A percentile compares a stretch with the other conserved stretches of the same genome.
Conservation (phyloP, 2,888 invertebrate species). For the Ischnura elegans region DNA sequence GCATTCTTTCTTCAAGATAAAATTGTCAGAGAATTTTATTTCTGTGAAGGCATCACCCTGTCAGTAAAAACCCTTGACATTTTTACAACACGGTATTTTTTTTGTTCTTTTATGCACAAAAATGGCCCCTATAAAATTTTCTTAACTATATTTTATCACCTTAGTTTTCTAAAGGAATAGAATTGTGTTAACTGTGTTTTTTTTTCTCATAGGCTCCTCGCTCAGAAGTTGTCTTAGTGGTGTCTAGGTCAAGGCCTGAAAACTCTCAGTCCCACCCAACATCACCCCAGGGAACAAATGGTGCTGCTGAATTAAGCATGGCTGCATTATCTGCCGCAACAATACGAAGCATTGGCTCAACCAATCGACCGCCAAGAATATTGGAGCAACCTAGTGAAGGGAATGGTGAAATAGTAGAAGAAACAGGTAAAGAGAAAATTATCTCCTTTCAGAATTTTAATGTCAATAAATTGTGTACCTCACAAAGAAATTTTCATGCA, state of each 20-base stretch:
- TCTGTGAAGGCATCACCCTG: no score
- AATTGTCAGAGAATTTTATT: no score
- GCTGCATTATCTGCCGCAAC: constrained; percentile 37
- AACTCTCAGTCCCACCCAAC: constrained; percentile 75
- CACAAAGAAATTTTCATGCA: no score
- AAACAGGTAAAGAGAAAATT: constrained; percentile 36
- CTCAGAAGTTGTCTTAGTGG: constrained; percentile 88
- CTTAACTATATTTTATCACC: no score
- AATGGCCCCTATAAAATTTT: no score
- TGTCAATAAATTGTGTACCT: no score
- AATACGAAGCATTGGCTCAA: constrained; percentile 70
- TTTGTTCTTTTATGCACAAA: no score
- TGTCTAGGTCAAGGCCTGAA: constrained; percentile 81
- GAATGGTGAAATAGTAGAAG: constrained; percentile 39
- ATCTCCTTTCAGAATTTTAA: background rate
- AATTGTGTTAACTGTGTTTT: background rate
- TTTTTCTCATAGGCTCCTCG: constrained; percentile 84
- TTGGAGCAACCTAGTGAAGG: constrained; percentile 71
- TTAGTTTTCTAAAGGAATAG: no score
- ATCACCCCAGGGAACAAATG: constrained; percentile 72
- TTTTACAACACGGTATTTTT: no score
- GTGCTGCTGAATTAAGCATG: constrained; percentile 63
- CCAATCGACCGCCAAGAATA: constrained; percentile 74
- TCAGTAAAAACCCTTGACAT: no score
- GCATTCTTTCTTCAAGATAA: no score